Percentiles rank a stretch among this genome's conserved stretches.
Conservation (phyloP, 2,888 invertebrate genomes). For the Conops quadrifasciatus region DNA sequence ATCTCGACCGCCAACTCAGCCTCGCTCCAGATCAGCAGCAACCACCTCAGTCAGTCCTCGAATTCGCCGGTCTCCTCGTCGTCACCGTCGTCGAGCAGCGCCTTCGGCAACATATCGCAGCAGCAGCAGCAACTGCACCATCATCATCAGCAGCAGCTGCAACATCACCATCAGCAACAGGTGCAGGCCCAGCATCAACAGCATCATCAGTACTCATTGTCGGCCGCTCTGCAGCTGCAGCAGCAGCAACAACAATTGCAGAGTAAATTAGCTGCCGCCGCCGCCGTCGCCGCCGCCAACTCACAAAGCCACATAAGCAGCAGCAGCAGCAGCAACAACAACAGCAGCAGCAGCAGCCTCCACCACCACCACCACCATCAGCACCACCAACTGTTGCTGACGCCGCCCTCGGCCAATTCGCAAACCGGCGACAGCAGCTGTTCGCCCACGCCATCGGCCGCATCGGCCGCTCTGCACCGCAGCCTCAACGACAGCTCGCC, state of each 20-base stretch:
- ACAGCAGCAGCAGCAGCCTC: slow-evolving; percentile 42
- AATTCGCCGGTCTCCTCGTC: slow-evolving; percentile 64
- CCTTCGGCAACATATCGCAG: slow-evolving; percentile 48
- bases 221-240: slow-evolving; percentile 60
- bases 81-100: slow-evolving; percentile 58
- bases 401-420: slow-evolving; percentile 58
- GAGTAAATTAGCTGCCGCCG: slow-evolving; percentile 59
- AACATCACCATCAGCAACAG: slow-evolving; percentile 45
- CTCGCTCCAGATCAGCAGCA: slow-evolving; percentile 46
- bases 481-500: slow-evolving; percentile 63
- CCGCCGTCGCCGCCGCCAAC: slow-evolving; percentile 58
- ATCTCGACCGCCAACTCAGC: slow-evolving; percentile 46
- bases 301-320: slow-evolving; percentile 48
- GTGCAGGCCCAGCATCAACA: slow-evolving; percentile 48
- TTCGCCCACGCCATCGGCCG: slow-evolving; percentile 58
- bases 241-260: slow-evolving; percentile 58
- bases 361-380: slow-evolving; percentile 50
- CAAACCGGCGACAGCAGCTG: slow-evolving; percentile 60
- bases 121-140: slow-evolving; percentile 49
- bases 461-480: slow-evolving; percentile 50
- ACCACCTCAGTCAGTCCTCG: slow-evolving; percentile 58
- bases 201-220: slow-evolving; percentile 65
- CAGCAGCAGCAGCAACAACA: slow-evolving; percentile 44
- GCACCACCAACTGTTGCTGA: slow-evolving; percentile 57
- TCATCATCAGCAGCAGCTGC: slow-evolving; percentile 49